A percentile compares a stretch with the other conserved stretches of the same genome.
These are phyloP conservation scores for Drosophila simulans DNA, from an alignment of 1,140 invertebrate genomes.

Conservation along the genomic window DNA sequence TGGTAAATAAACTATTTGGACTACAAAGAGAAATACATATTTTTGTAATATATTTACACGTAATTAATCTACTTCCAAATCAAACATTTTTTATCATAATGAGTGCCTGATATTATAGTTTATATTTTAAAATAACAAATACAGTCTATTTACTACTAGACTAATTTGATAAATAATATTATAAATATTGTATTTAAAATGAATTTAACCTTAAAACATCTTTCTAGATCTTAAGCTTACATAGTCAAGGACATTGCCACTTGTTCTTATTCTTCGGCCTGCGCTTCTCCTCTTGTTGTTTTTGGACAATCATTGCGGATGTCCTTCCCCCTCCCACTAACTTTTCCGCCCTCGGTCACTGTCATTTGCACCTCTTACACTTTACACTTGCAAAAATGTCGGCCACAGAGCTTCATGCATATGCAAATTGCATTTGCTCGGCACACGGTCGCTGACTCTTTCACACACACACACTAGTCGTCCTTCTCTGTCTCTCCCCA, in stretches of 20 bases:
- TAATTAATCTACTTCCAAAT: too few species aligned
- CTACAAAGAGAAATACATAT: too few species aligned
- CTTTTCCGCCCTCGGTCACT: constrained; percentile 45
- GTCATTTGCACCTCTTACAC: constrained; percentile 82
- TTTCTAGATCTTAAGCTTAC: too few species aligned
- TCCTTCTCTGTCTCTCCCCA: background rate
- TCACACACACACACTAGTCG: constrained; percentile 5
- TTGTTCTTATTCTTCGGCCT: background rate
- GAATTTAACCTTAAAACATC: too few species aligned
- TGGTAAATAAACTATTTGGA: too few species aligned
- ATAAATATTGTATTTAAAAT: too few species aligned
- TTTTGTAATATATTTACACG: too few species aligned
- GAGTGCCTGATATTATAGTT: too few species aligned
- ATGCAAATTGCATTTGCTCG: constrained; percentile 77
- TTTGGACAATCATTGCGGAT: constrained; percentile 59
- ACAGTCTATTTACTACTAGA: too few species aligned
- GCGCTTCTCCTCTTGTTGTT: constrained; percentile 18
- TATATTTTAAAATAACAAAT: too few species aligned
- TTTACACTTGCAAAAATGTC: constrained; percentile 81
- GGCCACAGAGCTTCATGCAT: constrained; percentile 79
- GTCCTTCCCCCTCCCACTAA: background rate
- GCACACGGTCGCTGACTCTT: constrained; percentile 23
- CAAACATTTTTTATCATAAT: too few species aligned
- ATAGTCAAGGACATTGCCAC: constrained; percentile 19
- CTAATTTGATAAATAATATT: too few species aligned